These are phyloP conservation scores for Caenorhabditis remanei DNA, from an alignment of 1,140 invertebrate genomes.

Conservation along the genomic window DNA sequence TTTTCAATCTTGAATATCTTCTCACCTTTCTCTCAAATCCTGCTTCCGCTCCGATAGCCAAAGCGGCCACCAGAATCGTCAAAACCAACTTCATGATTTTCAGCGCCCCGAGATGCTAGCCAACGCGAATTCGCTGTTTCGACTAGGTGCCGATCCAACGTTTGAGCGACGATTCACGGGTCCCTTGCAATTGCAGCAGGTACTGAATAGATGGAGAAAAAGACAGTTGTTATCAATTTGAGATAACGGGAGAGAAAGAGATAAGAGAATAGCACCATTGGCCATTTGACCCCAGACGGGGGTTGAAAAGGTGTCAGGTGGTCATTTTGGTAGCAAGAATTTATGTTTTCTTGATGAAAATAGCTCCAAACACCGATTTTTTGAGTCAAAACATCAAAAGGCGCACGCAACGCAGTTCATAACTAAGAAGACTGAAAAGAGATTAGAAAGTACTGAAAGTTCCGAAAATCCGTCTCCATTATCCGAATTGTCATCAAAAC, in stretches of 20 bases:
- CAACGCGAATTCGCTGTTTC: conserved; percentile 60
- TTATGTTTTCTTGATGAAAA: no score
- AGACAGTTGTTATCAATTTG: background rate
- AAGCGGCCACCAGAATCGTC: background rate
- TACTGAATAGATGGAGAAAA: background rate
- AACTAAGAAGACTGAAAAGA: no score
- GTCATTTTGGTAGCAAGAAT: background rate
- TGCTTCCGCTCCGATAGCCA: conserved; percentile 5
- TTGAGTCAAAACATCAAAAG: no score
- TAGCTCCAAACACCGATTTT: no score
- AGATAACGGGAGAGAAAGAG: background rate
- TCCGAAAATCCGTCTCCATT: no score
- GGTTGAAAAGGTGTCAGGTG: conserved; percentile 35
- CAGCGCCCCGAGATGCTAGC: conserved; percentile 44
- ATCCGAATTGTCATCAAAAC: no score
- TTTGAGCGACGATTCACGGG: conserved; percentile 59
- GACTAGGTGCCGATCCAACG: conserved; percentile 54
- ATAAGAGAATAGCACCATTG: background rate
- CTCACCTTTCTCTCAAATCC: conserved; percentile 24
- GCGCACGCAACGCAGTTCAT: no score
- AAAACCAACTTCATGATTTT: conserved; percentile 31
- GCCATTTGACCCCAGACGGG: background rate
- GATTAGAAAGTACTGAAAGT: no score
- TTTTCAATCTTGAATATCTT: background rate
- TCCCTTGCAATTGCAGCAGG: conserved; percentile 62